Evolutionary conservation across 1,140 invertebrate genomes (phyloP).

Genomic region (Latrodectus geometricus): DNA sequence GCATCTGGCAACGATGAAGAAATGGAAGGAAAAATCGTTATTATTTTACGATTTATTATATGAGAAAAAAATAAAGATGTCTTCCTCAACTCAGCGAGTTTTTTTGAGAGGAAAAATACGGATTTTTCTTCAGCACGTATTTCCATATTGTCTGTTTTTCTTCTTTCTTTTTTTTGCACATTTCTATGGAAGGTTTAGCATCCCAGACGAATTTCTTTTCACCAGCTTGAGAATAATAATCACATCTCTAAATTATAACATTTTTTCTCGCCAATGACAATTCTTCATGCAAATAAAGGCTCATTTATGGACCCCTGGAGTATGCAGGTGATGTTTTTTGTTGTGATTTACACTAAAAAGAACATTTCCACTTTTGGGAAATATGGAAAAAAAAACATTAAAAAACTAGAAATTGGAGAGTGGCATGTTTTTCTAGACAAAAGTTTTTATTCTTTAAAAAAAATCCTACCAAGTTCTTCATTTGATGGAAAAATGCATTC

Average conservation of each 20-base stretch:
- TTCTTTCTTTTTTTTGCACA: not conserved
- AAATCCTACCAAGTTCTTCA: too few species aligned
- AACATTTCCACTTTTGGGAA: too few species aligned
- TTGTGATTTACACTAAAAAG: too few species aligned
- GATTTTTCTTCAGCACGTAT: not conserved
- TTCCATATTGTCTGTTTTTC: not conserved
- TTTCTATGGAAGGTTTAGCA: not conserved
- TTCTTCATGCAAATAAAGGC: not conserved
- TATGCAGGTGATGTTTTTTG: too few species aligned
- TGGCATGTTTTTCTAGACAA: too few species aligned
- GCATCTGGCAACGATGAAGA: constrained; percentile 9
- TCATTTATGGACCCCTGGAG: not conserved
- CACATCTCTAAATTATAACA: not conserved
- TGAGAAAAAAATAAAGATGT: constrained; percentile 11
- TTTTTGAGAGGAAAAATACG: not conserved
- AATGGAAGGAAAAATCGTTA: constrained; percentile 24
- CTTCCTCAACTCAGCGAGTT: constrained; percentile 11
- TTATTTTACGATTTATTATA: constrained; percentile 39
- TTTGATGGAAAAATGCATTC: too few species aligned
- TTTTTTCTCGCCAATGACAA: not conserved
- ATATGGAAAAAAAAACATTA: too few species aligned
- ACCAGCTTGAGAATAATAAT: not conserved
- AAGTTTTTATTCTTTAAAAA: too few species aligned
- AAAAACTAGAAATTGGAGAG: too few species aligned
- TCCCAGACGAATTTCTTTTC: not conserved